Percentiles rank a stretch among this genome's conserved stretches.
phyloP scores from a whole-genome alignment of 2,888 invertebrate genomes.

The Gastracanthus pulcherrimus region DNA sequence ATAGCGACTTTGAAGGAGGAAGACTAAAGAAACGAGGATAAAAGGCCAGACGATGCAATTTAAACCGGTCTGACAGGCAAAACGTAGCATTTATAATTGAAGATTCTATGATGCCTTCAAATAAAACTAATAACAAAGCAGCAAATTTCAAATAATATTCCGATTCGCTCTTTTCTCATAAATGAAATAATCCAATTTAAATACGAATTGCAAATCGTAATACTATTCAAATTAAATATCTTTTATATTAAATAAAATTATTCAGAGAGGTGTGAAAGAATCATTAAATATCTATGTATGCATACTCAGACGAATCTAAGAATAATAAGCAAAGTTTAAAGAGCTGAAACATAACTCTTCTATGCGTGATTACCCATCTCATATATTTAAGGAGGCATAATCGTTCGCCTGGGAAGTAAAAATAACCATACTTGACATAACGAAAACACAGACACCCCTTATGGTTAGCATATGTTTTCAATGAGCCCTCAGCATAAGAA shows the following conservation, averaged over 20 bases:
- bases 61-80: constrained; percentile 36
- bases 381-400: not conserved
- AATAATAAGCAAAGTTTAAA: constrained; percentile 24
- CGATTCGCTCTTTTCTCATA: not conserved
- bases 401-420: constrained; percentile 15
- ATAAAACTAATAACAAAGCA: not conserved
- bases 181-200: not conserved
- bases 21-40: constrained; percentile 28
- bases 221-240: no score
- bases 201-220: not conserved
- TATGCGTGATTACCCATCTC: constrained; percentile 27
- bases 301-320: not conserved
- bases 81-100: constrained; percentile 17
- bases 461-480: constrained; percentile 21
- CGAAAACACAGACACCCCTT: constrained; percentile 30
- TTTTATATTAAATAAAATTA: no score
- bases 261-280: not conserved
- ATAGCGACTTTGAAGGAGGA: not conserved
- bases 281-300: not conserved
- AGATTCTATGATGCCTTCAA: not conserved
- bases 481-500: constrained; percentile 13
- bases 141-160: no score
- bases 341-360: constrained; percentile 25
- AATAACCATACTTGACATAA: constrained; percentile 39
- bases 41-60: constrained; percentile 38